A percentile compares a stretch with the other conserved stretches of the same genome.
phyloP scores from a whole-genome alignment of 2,888 invertebrate genomes.

The Anagyrus pseudococci region DNA sequence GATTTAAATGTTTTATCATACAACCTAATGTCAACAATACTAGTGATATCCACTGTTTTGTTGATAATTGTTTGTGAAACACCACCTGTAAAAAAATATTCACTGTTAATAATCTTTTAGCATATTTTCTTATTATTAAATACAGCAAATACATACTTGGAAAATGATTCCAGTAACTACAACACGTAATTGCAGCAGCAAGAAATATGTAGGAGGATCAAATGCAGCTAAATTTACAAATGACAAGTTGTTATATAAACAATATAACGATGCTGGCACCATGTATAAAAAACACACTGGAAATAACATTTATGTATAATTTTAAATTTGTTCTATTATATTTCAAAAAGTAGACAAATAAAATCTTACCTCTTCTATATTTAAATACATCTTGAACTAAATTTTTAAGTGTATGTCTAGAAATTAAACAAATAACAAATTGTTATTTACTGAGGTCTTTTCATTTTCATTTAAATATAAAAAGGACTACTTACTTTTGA shows the following conservation, averaged over 20 bases:
- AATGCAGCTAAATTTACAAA: conserved; percentile 89
- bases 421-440: conserved; percentile 25
- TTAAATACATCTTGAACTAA: conserved; percentile 45
- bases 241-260: conserved; percentile 92
- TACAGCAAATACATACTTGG: conserved; percentile 79
- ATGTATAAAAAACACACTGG: conserved; percentile 83
- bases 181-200: conserved; percentile 88
- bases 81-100: conserved; percentile 77
- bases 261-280: conserved; percentile 90
- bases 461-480: background rate
- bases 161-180: conserved; percentile 91
- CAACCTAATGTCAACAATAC: conserved; percentile 86
- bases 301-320: conserved; percentile 53
- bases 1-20: conserved; percentile 84
- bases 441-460: background rate
- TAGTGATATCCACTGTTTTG: conserved; percentile 89
- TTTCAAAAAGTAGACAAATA: conserved; percentile 3
- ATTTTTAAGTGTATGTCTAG: conserved; percentile 27
- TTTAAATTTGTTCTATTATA: too few species aligned
- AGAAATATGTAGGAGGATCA: conserved; percentile 94
- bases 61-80: conserved; percentile 81
- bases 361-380: conserved; percentile 51
- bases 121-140: conserved; percentile 25
- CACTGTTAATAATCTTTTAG: too few species aligned
- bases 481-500: conserved; percentile 66